A percentile compares a stretch with the other conserved stretches of the same genome.
Evolutionary conservation across 2,113 vertebrate species (phyloP).

Genomic region (Tupaia tana): DNA sequence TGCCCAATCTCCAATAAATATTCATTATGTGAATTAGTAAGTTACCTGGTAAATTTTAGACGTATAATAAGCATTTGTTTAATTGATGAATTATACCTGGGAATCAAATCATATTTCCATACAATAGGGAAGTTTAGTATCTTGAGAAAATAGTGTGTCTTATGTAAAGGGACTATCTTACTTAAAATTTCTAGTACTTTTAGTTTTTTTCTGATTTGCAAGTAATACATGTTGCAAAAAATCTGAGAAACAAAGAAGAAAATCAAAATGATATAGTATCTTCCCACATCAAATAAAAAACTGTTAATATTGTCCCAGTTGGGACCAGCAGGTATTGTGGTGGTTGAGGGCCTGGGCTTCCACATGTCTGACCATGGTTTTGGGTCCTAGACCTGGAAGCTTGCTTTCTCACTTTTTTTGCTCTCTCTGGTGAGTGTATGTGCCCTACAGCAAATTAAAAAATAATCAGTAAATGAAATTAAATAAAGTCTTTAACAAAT

Average conservation of each 20-base stretch:
- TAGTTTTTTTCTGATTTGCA: not conserved
- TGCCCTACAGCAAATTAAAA: too few species aligned
- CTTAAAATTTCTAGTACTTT: not conserved
- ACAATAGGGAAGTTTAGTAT: not conserved
- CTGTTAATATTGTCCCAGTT: not conserved
- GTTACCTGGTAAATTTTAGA: not conserved
- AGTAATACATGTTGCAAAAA: not conserved
- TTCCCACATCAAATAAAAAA: not conserved
- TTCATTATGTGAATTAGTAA: not conserved
- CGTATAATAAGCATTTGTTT: conserved; percentile 10
- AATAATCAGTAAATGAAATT: too few species aligned
- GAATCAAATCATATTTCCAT: conserved; percentile 45
- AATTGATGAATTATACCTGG: not conserved
- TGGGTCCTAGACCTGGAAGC: too few species aligned
- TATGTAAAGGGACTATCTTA: not conserved
- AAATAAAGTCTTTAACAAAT: not conserved
- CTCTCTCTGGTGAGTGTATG: too few species aligned
- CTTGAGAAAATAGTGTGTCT: not conserved
- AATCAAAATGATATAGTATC: conserved; percentile 19
- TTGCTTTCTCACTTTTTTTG: too few species aligned
- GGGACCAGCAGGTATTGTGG: too few species aligned
- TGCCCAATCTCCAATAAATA: not conserved
- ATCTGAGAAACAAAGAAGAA: conserved; percentile 19
- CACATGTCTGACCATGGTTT: too few species aligned
- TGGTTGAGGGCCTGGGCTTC: too few species aligned